Conservation (phyloP, 2,113 vertebrate genomes). For the Butorides virescens region DNA sequence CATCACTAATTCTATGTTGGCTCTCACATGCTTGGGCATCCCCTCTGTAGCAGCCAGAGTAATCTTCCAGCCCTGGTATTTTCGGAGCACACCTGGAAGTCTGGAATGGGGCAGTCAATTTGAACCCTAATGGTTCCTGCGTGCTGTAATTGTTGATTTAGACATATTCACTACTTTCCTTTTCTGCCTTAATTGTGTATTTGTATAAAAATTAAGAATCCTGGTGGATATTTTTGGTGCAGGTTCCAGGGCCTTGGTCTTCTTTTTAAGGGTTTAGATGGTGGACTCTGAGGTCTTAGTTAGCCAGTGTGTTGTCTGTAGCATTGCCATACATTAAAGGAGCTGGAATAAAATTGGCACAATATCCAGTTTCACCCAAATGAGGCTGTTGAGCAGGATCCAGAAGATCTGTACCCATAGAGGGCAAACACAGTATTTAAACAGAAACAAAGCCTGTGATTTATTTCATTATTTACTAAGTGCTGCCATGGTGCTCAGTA, state of each 20-base stretch:
- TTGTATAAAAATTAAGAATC: not conserved
- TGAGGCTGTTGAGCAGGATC: constrained; percentile 25
- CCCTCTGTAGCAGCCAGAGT: not conserved
- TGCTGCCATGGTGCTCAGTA: constrained; percentile 27
- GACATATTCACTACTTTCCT: accelerated
- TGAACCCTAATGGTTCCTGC: not conserved
- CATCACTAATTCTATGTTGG: not conserved
- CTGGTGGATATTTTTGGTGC: not conserved
- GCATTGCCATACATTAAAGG: not conserved
- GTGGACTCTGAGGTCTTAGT: not conserved
- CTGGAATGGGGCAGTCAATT: not conserved
- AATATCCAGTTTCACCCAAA: constrained; percentile 30
- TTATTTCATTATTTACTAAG: constrained; percentile 58
- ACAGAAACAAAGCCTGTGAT: constrained; percentile 24
- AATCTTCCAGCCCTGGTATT: not conserved
- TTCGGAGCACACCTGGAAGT: not conserved
- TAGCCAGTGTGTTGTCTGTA: not conserved
- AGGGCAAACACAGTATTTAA: constrained; percentile 28
- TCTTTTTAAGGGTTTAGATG: not conserved
- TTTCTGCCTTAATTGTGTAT: not conserved
- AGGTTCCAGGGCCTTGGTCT: not conserved
- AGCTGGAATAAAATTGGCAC: not conserved
- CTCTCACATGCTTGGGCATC: not conserved
- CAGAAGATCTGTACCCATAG: constrained; percentile 23
- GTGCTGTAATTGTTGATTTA: not conserved